These are phyloP conservation scores for Drosophila picticornis DNA, from an alignment of 2,888 invertebrate genomes.

Conservation along the genomic window DNA sequence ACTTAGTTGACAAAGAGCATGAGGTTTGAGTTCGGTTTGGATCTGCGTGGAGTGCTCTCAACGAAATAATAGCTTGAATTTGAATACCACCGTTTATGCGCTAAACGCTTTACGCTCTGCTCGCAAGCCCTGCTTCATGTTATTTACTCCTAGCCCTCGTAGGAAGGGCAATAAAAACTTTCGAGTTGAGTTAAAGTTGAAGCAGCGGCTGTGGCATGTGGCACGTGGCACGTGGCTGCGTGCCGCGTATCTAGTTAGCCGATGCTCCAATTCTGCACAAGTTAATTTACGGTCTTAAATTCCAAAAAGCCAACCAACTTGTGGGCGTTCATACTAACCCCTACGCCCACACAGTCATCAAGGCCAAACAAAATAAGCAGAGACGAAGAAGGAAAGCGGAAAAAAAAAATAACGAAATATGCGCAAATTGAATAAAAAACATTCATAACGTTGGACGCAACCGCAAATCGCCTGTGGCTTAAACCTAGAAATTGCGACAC, in stretches of 20 bases:
- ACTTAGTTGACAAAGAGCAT: constrained; percentile 4
- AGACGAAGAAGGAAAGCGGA: constrained; percentile 1
- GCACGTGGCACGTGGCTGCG: constrained; percentile 41
- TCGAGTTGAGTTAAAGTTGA: constrained; percentile 57
- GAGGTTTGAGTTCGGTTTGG: background rate
- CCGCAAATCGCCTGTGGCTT: constrained; percentile 47
- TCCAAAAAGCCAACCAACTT: constrained; percentile 29
- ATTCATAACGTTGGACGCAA: constrained; percentile 50
- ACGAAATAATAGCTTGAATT: constrained; percentile 68
- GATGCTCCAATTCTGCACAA: constrained; percentile 36
- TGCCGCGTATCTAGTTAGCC: constrained; percentile 58
- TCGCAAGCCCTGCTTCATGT: constrained; percentile 5
- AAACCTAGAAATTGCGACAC: constrained; percentile 61
- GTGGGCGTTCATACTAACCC: constrained; percentile 9
- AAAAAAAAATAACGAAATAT: constrained; percentile 18
- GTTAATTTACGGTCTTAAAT: constrained; percentile 54
- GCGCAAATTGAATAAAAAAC: constrained; percentile 67
- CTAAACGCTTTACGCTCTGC: constrained; percentile 10
- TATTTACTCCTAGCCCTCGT: constrained; percentile 34
- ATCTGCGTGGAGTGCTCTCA: constrained; percentile 26
- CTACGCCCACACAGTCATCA: constrained; percentile 32
- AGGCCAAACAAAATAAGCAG: constrained; percentile 20
- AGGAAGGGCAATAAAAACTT: constrained; percentile 62
- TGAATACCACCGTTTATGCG: constrained; percentile 68
- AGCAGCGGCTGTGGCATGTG: constrained; percentile 39